Conservation (phyloP, 37 sponge, comb jelly and placozoan genomes). For the Agelas oroides region DNA sequence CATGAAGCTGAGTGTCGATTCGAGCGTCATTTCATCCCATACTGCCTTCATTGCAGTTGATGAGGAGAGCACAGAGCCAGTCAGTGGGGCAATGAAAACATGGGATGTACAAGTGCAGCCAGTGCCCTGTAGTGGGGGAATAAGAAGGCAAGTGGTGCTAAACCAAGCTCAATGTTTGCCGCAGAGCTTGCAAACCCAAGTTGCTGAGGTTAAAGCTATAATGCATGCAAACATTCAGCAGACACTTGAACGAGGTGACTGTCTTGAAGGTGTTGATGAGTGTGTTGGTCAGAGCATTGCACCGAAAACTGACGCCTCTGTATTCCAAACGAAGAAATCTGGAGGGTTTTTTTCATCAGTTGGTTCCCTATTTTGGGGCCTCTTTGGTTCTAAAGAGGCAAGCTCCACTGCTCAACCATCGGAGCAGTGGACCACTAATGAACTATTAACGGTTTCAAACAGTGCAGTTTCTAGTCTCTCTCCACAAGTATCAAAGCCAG, state of each 20-base stretch:
- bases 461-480: neutral
- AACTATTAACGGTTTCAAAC: too few species aligned
- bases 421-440: neutral
- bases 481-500: neutral
- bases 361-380: neutral
- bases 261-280: too few species aligned
- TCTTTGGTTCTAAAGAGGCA: neutral
- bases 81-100: constrained; percentile 27
- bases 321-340: neutral
- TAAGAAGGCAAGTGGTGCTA: neutral
- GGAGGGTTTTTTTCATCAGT: neutral
- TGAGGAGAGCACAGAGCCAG: constrained; percentile 29
- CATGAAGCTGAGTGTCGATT: constrained; percentile 62
- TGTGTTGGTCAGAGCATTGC: too few species aligned
- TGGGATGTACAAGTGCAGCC: neutral
- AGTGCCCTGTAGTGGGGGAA: too few species aligned
- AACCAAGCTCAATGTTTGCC: neutral
- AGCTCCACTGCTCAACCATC: neutral
- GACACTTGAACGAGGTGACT: neutral
- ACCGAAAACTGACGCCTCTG: neutral
- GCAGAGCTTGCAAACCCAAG: neutral
- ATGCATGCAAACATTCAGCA: neutral
- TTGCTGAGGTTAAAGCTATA: neutral
- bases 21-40: constrained; percentile 55
- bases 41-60: constrained; percentile 77